These are phyloP conservation scores for Planiliza haematocheilus DNA, from an alignment of 2,113 vertebrate genomes.

Conservation along the genomic window DNA sequence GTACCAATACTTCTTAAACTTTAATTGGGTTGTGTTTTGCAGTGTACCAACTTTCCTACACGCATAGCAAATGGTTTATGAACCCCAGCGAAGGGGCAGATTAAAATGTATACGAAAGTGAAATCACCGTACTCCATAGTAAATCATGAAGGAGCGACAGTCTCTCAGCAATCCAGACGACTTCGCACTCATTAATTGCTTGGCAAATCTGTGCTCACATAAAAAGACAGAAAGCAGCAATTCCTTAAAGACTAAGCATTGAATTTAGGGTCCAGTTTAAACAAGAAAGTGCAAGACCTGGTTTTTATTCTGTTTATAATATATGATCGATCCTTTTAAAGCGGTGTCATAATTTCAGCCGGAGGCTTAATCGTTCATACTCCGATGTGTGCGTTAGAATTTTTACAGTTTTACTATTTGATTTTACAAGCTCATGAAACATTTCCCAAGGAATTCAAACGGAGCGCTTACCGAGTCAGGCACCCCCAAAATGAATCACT, in stretches of 20 bases:
- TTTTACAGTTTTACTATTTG: conserved; percentile 27
- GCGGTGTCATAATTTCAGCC: conserved; percentile 7
- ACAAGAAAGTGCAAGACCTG: conserved; percentile 31
- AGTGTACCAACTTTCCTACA: not conserved
- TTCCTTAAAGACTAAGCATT: conserved; percentile 31
- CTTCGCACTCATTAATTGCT: conserved; percentile 44
- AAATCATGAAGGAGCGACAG: conserved; percentile 31
- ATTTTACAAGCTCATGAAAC: conserved; percentile 37
- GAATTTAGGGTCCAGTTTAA: conserved; percentile 26
- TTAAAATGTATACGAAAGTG: conserved; percentile 40
- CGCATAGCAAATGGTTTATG: conserved; percentile 11
- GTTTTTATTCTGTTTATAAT: conserved; percentile 14
- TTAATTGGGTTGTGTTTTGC: not conserved
- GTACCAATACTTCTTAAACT: too few relatives aligned
- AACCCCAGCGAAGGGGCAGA: conserved; percentile 17
- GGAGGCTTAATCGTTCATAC: conserved; percentile 21
- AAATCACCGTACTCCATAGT: conserved; percentile 44
- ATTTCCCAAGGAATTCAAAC: conserved; percentile 25
- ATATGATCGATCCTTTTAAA: conserved; percentile 25
- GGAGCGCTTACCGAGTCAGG: conserved; percentile 5
- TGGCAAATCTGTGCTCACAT: conserved; percentile 10
- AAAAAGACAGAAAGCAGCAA: conserved; percentile 4
- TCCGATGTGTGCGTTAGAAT: conserved; percentile 1
- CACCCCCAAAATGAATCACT: not conserved
- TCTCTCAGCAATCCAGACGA: conserved; percentile 42